phyloP scores from a whole-genome alignment of 1,140 invertebrate genomes.

The Papilio dardanus region DNA sequence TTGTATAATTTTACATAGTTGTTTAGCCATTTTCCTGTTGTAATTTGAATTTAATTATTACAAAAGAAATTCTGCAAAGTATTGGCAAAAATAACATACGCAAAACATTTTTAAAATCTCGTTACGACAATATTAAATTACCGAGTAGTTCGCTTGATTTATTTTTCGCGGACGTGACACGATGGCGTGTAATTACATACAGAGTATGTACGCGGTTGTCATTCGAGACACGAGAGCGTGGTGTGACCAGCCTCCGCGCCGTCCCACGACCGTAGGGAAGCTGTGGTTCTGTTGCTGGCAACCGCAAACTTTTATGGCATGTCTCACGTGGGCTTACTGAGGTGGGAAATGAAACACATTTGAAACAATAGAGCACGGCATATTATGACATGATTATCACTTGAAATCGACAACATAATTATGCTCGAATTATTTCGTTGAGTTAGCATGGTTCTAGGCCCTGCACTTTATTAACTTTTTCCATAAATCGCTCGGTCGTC shows the following conservation, averaged over 20 bases:
- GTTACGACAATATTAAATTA: slow-evolving; percentile 34
- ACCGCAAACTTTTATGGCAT: slow-evolving; percentile 54
- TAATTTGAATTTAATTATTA: too few species aligned
- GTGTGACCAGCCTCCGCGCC: slow-evolving; percentile 50
- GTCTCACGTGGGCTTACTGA: not conserved
- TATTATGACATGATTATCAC: not conserved
- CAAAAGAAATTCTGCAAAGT: too few species aligned
- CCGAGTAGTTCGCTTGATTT: slow-evolving; percentile 30
- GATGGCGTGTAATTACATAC: slow-evolving; percentile 57
- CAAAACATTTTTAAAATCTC: slow-evolving; percentile 1
- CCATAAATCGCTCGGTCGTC: not conserved
- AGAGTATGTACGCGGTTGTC: slow-evolving; percentile 64
- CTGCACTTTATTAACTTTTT: not conserved
- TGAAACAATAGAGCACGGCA: not conserved
- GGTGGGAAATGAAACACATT: not conserved
- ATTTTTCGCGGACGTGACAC: slow-evolving; percentile 29
- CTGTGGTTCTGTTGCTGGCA: slow-evolving; percentile 60
- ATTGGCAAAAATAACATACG: not conserved
- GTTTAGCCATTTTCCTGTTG: too few species aligned
- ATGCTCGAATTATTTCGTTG: not conserved
- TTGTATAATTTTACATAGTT: too few species aligned
- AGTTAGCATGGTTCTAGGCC: too few species aligned
- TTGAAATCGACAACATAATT: not conserved
- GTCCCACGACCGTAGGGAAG: slow-evolving; percentile 69
- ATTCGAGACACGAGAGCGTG: slow-evolving; percentile 57